Evolutionary conservation across 2,113 vertebrate genomes (phyloP).

Genomic region (Myiopsitta monachus): DNA sequence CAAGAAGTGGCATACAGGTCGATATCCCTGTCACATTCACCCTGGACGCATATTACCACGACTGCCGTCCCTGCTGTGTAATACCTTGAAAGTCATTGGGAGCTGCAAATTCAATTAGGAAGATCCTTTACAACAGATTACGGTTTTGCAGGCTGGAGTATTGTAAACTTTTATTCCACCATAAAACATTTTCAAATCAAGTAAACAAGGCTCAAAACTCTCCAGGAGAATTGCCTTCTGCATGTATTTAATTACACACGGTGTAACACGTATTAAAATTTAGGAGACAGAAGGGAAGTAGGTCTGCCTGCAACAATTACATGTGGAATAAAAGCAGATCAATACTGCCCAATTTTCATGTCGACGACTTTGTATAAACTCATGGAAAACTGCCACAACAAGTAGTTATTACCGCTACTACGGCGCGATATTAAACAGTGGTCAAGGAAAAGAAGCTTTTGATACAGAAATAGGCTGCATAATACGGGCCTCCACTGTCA

Average conservation of each 20-base stretch:
- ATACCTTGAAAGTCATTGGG: neutral
- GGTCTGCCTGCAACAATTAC: neutral
- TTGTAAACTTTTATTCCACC: conserved; percentile 22
- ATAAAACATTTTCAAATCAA: conserved; percentile 38
- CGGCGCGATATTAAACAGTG: neutral
- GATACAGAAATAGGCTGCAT: neutral
- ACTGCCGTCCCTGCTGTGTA: neutral
- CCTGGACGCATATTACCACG: neutral
- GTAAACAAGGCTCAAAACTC: neutral
- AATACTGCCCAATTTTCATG: conserved; percentile 18
- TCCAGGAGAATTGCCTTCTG: neutral
- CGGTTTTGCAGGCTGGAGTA: neutral
- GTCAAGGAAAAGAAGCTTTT: conserved; percentile 1
- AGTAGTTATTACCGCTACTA: neutral
- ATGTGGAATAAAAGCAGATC: neutral
- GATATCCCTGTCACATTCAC: neutral
- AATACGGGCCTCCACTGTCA: neutral
- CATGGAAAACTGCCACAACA: neutral
- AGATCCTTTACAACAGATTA: neutral
- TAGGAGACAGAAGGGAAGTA: conserved; percentile 23
- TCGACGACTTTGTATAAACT: neutral
- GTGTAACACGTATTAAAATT: neutral
- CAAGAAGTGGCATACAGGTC: neutral
- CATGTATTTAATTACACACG: conserved; percentile 13
- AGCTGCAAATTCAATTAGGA: conserved; percentile 17